Conservation (phyloP, 2,797 vertebrate genomes). For the Bovichtus diacanthus region DNA sequence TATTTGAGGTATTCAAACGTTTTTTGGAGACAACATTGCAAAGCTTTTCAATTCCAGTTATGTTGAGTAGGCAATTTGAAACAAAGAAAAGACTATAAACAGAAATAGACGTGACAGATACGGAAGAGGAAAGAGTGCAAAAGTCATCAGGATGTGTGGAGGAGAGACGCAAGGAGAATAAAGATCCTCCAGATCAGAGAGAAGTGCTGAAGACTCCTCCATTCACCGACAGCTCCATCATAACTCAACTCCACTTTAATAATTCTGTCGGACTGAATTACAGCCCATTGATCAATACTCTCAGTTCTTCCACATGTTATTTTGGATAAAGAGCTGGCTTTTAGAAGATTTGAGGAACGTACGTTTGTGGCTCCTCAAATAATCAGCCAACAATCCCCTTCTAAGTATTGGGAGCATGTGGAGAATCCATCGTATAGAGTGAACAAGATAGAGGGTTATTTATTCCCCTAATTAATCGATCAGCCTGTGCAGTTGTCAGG, state of each 20-base stretch:
- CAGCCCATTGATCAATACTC: slow-evolving; percentile 54
- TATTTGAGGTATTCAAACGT: slow-evolving; percentile 10
- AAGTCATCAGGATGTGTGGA: slow-evolving; percentile 19
- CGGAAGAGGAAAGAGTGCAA: slow-evolving; percentile 11
- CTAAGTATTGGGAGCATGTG: slow-evolving; percentile 29
- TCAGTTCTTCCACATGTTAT: slow-evolving; percentile 31
- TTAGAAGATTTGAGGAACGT: slow-evolving; percentile 45
- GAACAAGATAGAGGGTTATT: slow-evolving; percentile 55
- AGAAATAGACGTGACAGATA: slow-evolving; percentile 23
- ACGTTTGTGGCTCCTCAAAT: slow-evolving; percentile 44
- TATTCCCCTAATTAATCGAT: slow-evolving; percentile 70
- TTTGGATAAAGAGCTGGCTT: slow-evolving; percentile 48
- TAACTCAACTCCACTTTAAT: slow-evolving; percentile 42
- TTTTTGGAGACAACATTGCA: slow-evolving; percentile 5
- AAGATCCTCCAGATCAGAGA: slow-evolving; percentile 28
- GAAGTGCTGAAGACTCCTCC: slow-evolving; percentile 6
- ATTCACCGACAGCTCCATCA: slow-evolving; percentile 14
- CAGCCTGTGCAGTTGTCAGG: slow-evolving; percentile 45
- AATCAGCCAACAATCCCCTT: slow-evolving; percentile 52
- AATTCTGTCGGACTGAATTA: slow-evolving; percentile 49
- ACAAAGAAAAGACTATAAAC: slow-evolving; percentile 17
- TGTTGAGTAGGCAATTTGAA: neutral
- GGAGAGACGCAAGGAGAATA: slow-evolving; percentile 6
- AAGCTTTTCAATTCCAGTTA: slow-evolving; percentile 5
- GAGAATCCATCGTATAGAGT: slow-evolving; percentile 56